phyloP scores from a whole-genome alignment of 2,797 vertebrate genomes.

The Lepus townsendii region DNA sequence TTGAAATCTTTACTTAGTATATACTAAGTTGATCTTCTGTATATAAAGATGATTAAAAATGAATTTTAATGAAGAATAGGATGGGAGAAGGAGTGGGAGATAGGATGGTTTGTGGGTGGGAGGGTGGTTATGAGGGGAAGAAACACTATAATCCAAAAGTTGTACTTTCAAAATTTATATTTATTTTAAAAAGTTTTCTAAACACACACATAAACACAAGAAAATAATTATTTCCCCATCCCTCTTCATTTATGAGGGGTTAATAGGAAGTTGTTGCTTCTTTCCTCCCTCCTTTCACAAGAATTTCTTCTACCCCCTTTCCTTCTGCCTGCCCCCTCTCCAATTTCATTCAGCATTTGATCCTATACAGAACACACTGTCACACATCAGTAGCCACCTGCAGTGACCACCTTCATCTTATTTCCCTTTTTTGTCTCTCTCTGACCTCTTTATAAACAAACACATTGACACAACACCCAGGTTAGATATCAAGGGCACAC shows the following conservation, averaged over 20 bases:
- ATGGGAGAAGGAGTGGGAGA: too few species aligned
- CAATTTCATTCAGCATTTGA: constrained; percentile 40
- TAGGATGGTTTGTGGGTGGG: too few species aligned
- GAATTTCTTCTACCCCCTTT: background rate
- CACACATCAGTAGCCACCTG: background rate
- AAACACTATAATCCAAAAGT: too few species aligned
- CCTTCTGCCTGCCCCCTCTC: background rate
- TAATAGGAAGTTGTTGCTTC: background rate
- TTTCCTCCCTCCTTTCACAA: background rate
- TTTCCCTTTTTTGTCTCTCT: background rate
- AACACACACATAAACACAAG: too few species aligned
- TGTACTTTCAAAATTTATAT: too few species aligned
- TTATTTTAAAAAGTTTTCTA: too few species aligned
- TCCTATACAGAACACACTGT: background rate
- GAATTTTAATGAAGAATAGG: too few species aligned
- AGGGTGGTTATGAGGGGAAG: too few species aligned
- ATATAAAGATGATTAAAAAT: too few species aligned
- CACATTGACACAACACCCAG: background rate
- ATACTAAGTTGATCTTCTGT: too few species aligned
- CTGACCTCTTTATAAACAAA: constrained; percentile 22
- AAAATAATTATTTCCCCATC: too few species aligned
- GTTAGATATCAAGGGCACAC: background rate
- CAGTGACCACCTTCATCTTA: background rate
- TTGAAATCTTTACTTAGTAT: too few species aligned
- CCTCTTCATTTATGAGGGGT: background rate